Base-by-base conservation (phyloP, 2,113 vertebrate genomes). In the Semnornis frantzii region DNA sequence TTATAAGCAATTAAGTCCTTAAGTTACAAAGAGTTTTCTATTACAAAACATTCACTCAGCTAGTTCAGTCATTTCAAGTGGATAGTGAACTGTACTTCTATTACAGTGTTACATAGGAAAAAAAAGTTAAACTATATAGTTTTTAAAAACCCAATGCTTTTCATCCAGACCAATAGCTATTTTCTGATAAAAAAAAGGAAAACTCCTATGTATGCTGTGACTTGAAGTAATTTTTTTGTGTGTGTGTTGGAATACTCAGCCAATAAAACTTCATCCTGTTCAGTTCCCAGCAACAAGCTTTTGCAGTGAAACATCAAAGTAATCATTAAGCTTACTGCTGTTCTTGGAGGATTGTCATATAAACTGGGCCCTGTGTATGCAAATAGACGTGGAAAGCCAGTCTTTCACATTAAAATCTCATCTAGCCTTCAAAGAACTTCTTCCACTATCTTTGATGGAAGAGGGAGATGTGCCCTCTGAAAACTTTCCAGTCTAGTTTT, bases 1-100 rank as follows among this genome's bases (percentile, higher is more conserved):
- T 72, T n/a, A 92, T 31, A 90, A 78, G 69, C 79, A 87, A 82
- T 90, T 90, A 92, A 90, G 83, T 27, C 17, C 79, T 85, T 58
- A 23, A 25, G 27, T 95, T 93, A 88, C 85, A 81, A 69, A 48
- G 11, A 21, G 44, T 33, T 91, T 54, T 52, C 58, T 34, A 12
- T 76, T 74, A 83, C 57, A 78, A 69, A 93, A 85, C 39, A 34
- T 30, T 48, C 71, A 50, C 30, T 37, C 77, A 54, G 39, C 23
- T 42, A 28, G 10, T 31, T 91, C 59, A 17, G 30, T 21, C 52
- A 48, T 52, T 85, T 83, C 64, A 28, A 75, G 65, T 60, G 68
- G 52, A 66, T 1, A 37, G 23, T 3, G n/a, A 77, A 55, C 59
- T 73, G 46, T 28, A 57, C 28, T 60, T 85, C 60, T 64, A 92